A percentile compares a stretch with the other conserved stretches of the same genome.
Evolutionary conservation across 2,797 vertebrate species (phyloP).

Genomic region (Typhlichthys subterraneus): DNA sequence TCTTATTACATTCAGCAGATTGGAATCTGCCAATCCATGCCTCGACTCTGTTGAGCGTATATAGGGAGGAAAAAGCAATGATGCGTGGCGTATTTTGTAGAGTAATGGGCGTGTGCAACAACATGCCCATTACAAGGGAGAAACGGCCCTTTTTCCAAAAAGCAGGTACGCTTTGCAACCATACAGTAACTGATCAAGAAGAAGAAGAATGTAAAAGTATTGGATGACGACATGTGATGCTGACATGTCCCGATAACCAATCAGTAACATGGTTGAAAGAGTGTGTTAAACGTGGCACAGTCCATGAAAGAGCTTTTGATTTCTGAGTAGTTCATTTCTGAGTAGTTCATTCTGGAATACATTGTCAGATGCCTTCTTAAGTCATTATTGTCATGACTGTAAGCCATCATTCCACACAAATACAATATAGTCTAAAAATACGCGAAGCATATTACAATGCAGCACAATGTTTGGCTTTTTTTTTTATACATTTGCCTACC

Average conservation of each 20-base stretch:
- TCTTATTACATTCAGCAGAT: slow-evolving; percentile 62
- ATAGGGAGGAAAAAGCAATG: slow-evolving; percentile 22
- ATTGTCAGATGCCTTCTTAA: too few relatives aligned
- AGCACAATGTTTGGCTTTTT: too few relatives aligned
- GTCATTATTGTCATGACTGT: too few relatives aligned
- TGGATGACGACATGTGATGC: not conserved
- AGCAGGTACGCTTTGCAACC: slow-evolving; percentile 25
- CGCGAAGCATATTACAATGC: too few relatives aligned
- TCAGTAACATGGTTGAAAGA: too few relatives aligned
- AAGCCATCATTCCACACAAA: too few relatives aligned
- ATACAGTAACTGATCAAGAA: slow-evolving; percentile 9
- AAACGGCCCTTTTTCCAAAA: slow-evolving; percentile 15
- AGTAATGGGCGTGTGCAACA: slow-evolving; percentile 20
- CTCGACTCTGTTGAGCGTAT: slow-evolving; percentile 21
- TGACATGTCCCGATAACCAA: not conserved
- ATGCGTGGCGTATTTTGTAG: slow-evolving; percentile 19
- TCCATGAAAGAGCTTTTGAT: too few relatives aligned
- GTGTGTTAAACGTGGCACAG: too few relatives aligned
- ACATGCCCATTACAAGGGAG: not conserved
- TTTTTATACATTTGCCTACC: too few relatives aligned
- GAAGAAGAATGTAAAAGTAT: not conserved
- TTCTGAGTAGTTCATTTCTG: too few relatives aligned
- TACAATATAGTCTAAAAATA: too few relatives aligned
- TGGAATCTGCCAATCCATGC: slow-evolving; percentile 47
- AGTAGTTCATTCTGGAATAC: too few relatives aligned